These are phyloP conservation scores for Achlya flavicornis DNA, from an alignment of 2,888 invertebrate genomes.

Conservation along the genomic window DNA sequence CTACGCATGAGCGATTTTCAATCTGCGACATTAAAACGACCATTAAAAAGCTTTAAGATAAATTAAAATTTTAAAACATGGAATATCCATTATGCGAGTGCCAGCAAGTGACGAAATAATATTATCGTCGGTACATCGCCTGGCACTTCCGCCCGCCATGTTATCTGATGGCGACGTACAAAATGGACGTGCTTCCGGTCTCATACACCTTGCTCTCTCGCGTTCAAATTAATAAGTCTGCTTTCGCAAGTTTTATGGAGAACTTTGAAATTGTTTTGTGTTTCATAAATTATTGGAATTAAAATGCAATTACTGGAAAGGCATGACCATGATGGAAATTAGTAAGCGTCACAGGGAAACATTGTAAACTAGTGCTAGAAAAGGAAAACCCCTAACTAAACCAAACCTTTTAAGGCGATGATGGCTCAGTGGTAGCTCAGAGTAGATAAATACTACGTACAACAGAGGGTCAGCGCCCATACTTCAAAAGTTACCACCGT, in stretches of 20 bases:
- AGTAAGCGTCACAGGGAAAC: not conserved
- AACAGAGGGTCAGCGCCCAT: no score
- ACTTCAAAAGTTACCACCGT: no score
- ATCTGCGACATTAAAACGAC: conserved; percentile 27
- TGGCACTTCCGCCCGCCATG: conserved; percentile 39
- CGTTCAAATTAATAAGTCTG: conserved; percentile 18
- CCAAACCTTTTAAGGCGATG: no score
- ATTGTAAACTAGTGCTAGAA: not conserved
- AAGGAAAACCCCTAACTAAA: not conserved
- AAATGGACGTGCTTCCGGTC: conserved; percentile 45
- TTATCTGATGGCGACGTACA: conserved; percentile 45
- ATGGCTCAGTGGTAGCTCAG: no score
- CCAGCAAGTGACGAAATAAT: conserved; percentile 26
- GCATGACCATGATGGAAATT: not conserved
- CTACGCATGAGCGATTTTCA: no score
- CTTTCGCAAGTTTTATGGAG: conserved; percentile 9
- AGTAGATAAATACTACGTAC: no score
- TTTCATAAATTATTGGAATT: no score
- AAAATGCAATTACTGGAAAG: not conserved
- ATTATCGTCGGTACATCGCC: conserved; percentile 35
- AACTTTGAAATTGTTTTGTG: not conserved
- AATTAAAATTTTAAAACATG: conserved; percentile 33
- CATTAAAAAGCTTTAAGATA: conserved; percentile 29
- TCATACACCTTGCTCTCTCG: conserved; percentile 31
- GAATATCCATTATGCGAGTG: conserved; percentile 35